phyloP scores from a whole-genome alignment of 2,113 vertebrate species.

The Chrysochloris asiatica region DNA sequence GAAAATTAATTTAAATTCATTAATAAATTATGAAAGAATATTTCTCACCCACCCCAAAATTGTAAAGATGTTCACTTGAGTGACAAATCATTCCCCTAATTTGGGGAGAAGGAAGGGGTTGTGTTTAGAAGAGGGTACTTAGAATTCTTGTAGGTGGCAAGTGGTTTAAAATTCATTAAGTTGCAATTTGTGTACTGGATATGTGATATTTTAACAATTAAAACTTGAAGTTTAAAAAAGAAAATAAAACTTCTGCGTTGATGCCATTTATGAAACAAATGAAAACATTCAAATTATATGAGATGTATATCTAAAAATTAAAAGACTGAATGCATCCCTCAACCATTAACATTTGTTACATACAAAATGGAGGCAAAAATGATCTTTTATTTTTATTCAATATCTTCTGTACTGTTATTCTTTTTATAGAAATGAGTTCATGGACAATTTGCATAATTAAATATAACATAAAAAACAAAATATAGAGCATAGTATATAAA shows the following conservation, averaged over 20 bases:
- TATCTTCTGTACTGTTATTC: neutral
- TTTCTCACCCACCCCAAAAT: neutral
- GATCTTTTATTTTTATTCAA: neutral
- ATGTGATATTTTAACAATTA: neutral
- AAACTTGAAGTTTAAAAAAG: neutral
- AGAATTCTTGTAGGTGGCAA: fast-evolving
- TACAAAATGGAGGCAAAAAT: neutral
- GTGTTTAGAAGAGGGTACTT: neutral
- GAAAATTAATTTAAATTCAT: neutral
- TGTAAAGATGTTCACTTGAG: neutral
- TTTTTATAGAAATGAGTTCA: slow-evolving; percentile 1
- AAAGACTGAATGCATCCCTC: neutral
- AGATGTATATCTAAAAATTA: neutral
- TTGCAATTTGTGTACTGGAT: neutral
- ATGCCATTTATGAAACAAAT: neutral
- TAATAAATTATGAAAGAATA: neutral
- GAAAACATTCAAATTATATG: neutral
- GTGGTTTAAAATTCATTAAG: neutral
- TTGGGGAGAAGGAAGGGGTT: neutral
- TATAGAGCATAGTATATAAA: neutral
- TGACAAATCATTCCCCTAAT: neutral
- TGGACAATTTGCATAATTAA: slow-evolving; percentile 1
- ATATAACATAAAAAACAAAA: slow-evolving; percentile 12
- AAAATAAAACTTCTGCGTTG: neutral
- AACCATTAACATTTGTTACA: neutral